Evolutionary conservation across 1,140 invertebrate species (phyloP).

Genomic region (Eriosoma lanigerum): DNA sequence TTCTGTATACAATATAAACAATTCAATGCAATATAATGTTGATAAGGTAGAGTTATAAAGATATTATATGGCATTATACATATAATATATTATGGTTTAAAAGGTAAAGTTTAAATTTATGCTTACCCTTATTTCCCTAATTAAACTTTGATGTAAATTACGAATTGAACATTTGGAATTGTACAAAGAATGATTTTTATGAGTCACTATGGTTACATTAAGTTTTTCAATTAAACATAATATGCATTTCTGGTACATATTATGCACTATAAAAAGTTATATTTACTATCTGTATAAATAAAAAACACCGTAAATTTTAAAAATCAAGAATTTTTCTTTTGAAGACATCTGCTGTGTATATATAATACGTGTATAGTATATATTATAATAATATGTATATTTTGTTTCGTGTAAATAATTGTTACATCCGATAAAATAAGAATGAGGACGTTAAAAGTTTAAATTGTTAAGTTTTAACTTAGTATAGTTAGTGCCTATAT

Average conservation of each 20-base stretch:
- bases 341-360: neutral
- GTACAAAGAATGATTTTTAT: neutral
- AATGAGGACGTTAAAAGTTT: no score
- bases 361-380: neutral
- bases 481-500: no score
- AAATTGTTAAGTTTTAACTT: no score
- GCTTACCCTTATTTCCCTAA: neutral
- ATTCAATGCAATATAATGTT: no score
- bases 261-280: no score
- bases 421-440: no score
- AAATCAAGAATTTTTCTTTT: neutral
- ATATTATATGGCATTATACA: neutral
- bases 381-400: neutral
- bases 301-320: no score
- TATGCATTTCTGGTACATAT: neutral
- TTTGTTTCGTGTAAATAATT: no score
- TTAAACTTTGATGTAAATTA: slow-evolving; percentile 4
- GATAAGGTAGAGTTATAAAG: neutral
- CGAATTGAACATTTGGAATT: neutral
- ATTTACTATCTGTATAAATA: no score
- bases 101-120: neutral
- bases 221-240: slow-evolving; percentile 14
- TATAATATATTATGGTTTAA: neutral
- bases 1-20: no score
- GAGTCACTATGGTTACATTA: neutral